phyloP scores from a whole-genome alignment of 2,113 vertebrate genomes.

The Ornithorhynchus anatinus region DNA sequence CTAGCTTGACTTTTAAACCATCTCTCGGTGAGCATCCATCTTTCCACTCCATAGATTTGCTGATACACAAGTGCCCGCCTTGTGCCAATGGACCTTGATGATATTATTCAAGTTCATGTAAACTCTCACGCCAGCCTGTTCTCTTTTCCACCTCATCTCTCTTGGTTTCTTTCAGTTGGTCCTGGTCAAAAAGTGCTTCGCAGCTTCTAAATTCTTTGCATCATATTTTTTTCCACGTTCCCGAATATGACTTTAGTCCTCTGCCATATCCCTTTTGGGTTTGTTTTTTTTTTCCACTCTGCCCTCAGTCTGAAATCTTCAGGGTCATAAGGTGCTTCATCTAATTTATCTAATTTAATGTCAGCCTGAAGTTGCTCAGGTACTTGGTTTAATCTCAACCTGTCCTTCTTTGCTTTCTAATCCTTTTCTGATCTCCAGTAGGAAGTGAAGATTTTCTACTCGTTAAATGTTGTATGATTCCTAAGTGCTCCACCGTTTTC shows the following conservation, averaged over 20 bases:
- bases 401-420: constrained; percentile 53
- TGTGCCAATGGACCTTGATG: not conserved
- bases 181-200: constrained; percentile 49
- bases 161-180: constrained; percentile 64
- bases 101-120: constrained; percentile 32
- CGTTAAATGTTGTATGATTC: constrained; percentile 26
- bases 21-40: constrained; percentile 35
- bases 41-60: constrained; percentile 44
- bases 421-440: constrained; percentile 37
- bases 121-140: constrained; percentile 41
- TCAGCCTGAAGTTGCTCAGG: constrained; percentile 41
- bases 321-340: constrained; percentile 45
- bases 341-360: constrained; percentile 52
- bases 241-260: constrained; percentile 46
- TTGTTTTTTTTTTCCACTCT: constrained; percentile 50
- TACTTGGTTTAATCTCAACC: constrained; percentile 54
- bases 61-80: constrained; percentile 8
- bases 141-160: constrained; percentile 60
- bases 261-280: constrained; percentile 41
- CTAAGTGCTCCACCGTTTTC: constrained; percentile 27
- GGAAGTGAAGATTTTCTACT: constrained; percentile 38
- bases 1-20: constrained; percentile 47
- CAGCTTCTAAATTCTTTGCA: constrained; percentile 56
- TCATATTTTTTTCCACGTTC: constrained; percentile 46
- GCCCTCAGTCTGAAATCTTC: constrained; percentile 40